Evolutionary conservation across 1,140 invertebrate genomes (phyloP).

Genomic region (Hetaerina americana): DNA sequence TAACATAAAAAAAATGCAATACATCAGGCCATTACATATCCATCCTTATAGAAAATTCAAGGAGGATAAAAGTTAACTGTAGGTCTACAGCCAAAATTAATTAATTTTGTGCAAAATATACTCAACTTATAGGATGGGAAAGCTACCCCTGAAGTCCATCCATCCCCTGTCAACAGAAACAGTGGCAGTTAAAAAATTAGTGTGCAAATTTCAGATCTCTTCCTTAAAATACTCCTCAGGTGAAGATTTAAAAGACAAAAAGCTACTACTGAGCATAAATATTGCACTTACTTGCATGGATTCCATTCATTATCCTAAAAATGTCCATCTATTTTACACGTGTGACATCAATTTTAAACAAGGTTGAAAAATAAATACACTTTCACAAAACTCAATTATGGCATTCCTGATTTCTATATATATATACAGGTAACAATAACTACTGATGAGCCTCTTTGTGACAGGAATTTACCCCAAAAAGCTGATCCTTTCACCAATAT

Average conservation of each 20-base stretch:
- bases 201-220: background rate
- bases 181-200: background rate
- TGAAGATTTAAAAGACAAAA: background rate
- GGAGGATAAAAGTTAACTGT: background rate
- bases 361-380: background rate
- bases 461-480: background rate
- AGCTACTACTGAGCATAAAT: background rate
- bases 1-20: conserved; percentile 1
- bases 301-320: background rate
- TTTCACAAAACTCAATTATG: background rate
- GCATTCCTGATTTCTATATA: background rate
- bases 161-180: background rate
- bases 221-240: background rate
- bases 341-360: background rate
- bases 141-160: background rate
- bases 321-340: background rate
- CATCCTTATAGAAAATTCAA: background rate
- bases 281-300: background rate
- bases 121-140: background rate
- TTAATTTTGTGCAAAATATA: background rate
- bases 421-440: background rate
- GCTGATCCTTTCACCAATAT: background rate
- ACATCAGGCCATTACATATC: background rate
- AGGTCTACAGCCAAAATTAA: background rate
- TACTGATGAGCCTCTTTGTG: background rate